Evolutionary conservation across 2,113 vertebrate species (phyloP), one percentile per base, ranked within the genome.

Genomic region (Dolichotis patagonum): DNA sequence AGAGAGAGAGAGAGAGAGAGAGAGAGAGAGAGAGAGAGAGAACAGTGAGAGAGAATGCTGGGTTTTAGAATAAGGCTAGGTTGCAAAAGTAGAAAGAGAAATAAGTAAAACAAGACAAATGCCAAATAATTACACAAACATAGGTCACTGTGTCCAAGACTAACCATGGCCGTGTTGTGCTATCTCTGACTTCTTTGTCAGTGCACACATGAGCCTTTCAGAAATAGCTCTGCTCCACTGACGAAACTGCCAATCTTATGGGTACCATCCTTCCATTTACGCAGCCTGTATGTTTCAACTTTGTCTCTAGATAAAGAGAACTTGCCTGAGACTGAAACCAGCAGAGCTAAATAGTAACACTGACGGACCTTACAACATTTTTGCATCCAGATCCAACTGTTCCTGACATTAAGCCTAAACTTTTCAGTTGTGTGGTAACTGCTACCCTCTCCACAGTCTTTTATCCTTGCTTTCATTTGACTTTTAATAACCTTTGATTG

Each of bases 381-480:
- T 20, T 60, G 17, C 3, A 69, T 91, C 69, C 30, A 81, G 46
- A n/a, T 63, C 41, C n/a, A 90, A 84, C 19, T n/a, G 26, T 80
- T 46, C 20, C 19, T 65, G 52, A 91, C 92, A 83, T 82, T 46
- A 88, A 89, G 35, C 30, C 41, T 7, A 13, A 8, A 49, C 1
- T 0, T 8, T 35, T 62, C 38, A 52, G 10, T 8, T 93, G 19
- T 82, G 35, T 35, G n/a, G n/a, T n/a, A 62, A 2, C 12, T 19
- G 54, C n/a, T 0, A 43, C 11, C 1, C 3, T 43, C 20, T 62
- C 8, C 0, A 46, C 8, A 6, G 43, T 9, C 1, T 43, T 88
- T 67, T 19, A 67, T 28, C 46, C 85, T 83, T 65, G 4, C 14
- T 92, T 90, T 82, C 88, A 85, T 75, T 65, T 97, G 35, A 84